Evolutionary conservation across 2,797 vertebrate genomes (phyloP), one percentile per base, ranked within the genome.

Genomic region (Schizopygopsis malacanthus): DNA sequence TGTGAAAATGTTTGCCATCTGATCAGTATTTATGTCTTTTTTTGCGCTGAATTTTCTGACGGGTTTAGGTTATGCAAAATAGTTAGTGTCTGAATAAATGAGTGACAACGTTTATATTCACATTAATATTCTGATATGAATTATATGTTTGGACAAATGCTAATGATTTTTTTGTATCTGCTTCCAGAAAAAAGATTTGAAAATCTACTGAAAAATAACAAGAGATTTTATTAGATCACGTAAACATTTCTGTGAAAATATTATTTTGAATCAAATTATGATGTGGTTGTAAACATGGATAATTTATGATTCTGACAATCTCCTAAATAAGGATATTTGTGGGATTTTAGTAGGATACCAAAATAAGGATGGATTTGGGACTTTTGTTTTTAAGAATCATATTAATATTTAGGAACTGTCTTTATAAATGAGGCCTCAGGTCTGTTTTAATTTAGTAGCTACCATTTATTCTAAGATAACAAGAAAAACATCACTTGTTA

Each of bases 361-460:
- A 56, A 77, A 56, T 76, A 7, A 56, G 16, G 73, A 20, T 54
- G 16, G 4, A 54, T 28, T 73, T 45, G 6, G 67, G 15, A 71
- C 1, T 28, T 73, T 28, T 18, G 20, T 45, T 28, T 73, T 28
- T 18, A 33, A 4, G 56, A 59, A 59, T 59, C 25, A n/a, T 28
- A 43, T 2, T 10, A 72, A 7, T 18, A 22, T 65, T 33, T 65
- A 47, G 22, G 9, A 63, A 79, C 33, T 33, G 25, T 43, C 5
- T 76, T 69, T 84, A 69, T 67, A 84, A 77, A 84, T 76, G 73
- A 84, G 73, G 82, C 61, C 61, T 47, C 59, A 41, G 45, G 33
- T 67, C 16, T 43, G 8, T 61, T 79, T 61, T 43, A 69, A 16
- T 79, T 70, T 16, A 45, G 63, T 70, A 79, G 65, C 83, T 84